Conservation (phyloP, 2,113 vertebrate genomes). For the Myrmecophaga tridactyla region DNA sequence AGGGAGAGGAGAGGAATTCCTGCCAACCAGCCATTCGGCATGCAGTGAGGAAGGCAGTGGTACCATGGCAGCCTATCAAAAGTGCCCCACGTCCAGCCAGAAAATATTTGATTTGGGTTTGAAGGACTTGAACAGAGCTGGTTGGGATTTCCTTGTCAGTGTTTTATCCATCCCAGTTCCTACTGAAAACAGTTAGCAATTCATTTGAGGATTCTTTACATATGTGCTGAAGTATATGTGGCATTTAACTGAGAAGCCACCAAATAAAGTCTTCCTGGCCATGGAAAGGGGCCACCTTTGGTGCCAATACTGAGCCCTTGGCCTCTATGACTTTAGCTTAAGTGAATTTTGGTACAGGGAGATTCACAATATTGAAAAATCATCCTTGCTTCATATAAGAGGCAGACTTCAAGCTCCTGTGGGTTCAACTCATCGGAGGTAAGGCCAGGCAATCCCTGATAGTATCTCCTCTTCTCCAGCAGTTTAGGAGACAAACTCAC, state of each 20-base stretch:
- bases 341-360: background rate
- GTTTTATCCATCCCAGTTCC: slow-evolving; percentile 22
- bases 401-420: background rate
- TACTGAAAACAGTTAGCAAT: slow-evolving; percentile 52
- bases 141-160: slow-evolving; percentile 28
- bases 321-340: background rate
- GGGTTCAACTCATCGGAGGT: rapidly evolving
- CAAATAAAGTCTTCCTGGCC: slow-evolving; percentile 30
- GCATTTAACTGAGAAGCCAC: slow-evolving; percentile 65
- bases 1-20: background rate
- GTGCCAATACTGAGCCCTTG: rapidly evolving
- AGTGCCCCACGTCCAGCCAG: background rate
- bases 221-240: slow-evolving; percentile 13
- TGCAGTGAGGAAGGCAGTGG: background rate
- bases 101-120: slow-evolving; percentile 51
- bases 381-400: background rate
- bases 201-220: slow-evolving; percentile 60
- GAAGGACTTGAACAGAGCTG: background rate
- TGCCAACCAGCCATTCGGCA: background rate
- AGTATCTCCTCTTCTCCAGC: background rate
- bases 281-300: background rate
- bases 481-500: background rate
- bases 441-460: no score
- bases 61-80: background rate
- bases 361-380: background rate